A percentile compares a stretch with the other conserved stretches of the same genome.
phyloP scores from a whole-genome alignment of 2,113 vertebrate genomes.

The Xiphias gladius region DNA sequence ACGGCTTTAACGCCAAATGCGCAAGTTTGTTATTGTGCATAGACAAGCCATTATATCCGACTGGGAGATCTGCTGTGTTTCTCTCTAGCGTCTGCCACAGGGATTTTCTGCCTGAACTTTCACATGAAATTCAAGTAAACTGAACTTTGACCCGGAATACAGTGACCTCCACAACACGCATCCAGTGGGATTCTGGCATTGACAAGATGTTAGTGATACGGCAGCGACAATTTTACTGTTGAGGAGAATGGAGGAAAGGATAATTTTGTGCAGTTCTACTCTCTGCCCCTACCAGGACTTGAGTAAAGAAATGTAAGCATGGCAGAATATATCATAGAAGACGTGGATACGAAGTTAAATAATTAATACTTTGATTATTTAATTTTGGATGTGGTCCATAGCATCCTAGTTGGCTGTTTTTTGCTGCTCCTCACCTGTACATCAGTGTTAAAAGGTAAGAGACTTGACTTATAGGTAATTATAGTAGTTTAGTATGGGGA shows the following conservation, averaged over 20 bases:
- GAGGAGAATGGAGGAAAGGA: background rate
- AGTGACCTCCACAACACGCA: background rate
- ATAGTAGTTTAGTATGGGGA: no score
- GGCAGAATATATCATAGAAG: no score
- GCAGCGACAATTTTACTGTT: background rate
- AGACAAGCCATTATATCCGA: background rate
- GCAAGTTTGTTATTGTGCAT: background rate
- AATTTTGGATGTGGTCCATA: background rate
- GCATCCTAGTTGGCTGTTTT: background rate
- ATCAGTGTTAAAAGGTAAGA: no score
- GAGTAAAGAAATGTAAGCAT: background rate
- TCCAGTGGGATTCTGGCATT: background rate
- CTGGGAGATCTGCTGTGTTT: background rate
- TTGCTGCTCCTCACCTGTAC: background rate
- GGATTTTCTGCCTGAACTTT: no score
- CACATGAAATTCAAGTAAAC: background rate
- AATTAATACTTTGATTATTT: no score
- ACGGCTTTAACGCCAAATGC: background rate
- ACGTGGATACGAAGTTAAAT: background rate
- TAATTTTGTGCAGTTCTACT: background rate
- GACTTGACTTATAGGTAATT: no score
- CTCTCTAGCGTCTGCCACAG: no score
- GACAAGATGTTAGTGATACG: background rate
- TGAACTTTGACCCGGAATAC: background rate
- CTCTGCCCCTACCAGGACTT: background rate